Evolutionary conservation across 2,113 vertebrate genomes (phyloP).

Genomic region (Otolemur garnettii): DNA sequence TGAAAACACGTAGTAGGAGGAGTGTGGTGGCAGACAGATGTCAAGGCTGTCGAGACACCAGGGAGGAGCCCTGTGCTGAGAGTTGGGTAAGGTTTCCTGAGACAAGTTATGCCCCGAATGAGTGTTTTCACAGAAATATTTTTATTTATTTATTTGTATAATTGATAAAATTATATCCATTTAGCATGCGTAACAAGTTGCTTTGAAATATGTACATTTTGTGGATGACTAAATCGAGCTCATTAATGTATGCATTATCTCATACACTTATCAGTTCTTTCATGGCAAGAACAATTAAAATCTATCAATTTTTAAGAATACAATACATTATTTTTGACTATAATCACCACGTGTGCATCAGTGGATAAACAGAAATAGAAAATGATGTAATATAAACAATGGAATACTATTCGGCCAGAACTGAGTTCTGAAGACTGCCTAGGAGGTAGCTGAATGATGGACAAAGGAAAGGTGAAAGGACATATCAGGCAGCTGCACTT

Average conservation of each 20-base stretch:
- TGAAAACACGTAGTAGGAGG: not conserved
- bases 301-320: not conserved
- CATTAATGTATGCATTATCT: not conserved
- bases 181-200: not conserved
- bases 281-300: not conserved
- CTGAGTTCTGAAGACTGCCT: not conserved
- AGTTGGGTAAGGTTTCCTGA: not conserved
- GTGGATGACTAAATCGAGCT: not conserved
- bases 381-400: not conserved
- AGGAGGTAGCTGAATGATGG: not conserved
- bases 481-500: not conserved
- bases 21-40: fast-evolving
- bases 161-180: not conserved
- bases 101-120: not conserved
- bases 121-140: not conserved
- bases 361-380: not conserved
- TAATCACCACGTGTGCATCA: not conserved
- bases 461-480: not conserved
- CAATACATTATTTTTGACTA: not conserved
- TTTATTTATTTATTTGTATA: not conserved
- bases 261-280: not conserved
- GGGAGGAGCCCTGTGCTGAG: not conserved
- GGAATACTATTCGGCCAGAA: not conserved
- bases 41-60: too few relatives aligned
- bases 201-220: not conserved